Percentiles rank a stretch among this genome's conserved stretches.
Conservation (phyloP, 2,797 vertebrate genomes). For the Oophaga sylvatica region DNA sequence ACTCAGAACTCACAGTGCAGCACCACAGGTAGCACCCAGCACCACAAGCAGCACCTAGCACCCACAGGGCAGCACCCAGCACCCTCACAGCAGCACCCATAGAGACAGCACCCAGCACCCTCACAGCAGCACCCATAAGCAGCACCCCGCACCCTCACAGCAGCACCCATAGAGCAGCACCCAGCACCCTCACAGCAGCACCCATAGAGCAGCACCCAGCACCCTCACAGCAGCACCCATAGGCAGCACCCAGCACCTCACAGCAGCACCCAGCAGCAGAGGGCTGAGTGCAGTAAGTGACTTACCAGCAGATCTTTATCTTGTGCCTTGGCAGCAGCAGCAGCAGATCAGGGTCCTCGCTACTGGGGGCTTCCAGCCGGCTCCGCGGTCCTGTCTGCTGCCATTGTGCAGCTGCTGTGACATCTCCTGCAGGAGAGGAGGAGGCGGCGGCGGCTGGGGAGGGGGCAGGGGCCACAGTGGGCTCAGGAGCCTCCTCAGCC, state of each 20-base stretch:
- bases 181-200: neutral
- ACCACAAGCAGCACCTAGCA: too few species aligned
- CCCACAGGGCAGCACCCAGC: too few species aligned
- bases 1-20: too few species aligned
- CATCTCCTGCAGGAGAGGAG: slow-evolving; percentile 29
- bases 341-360: slow-evolving; percentile 68
- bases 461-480: slow-evolving; percentile 37
- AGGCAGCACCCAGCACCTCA: too few species aligned
- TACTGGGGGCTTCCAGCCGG: slow-evolving; percentile 60
- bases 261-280: neutral
- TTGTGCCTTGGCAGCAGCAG: slow-evolving; percentile 74
- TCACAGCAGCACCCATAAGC: too few species aligned
- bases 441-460: neutral
- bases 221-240: too few species aligned
- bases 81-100: too few species aligned
- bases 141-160: too few species aligned
- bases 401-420: slow-evolving; percentile 68
- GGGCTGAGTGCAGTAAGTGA: slow-evolving; percentile 68
- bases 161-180: neutral
- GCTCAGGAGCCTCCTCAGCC: slow-evolving; percentile 22
- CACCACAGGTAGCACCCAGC: too few species aligned
- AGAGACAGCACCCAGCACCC: too few species aligned
- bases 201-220: too few species aligned
- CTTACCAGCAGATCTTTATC: slow-evolving; percentile 96
- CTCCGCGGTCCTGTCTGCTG: slow-evolving; percentile 74